A percentile compares a stretch with the other conserved stretches of the same genome.
These are phyloP conservation scores for Papilio glaucus DNA, from an alignment of 1,140 invertebrate species.

Conservation along the genomic window DNA sequence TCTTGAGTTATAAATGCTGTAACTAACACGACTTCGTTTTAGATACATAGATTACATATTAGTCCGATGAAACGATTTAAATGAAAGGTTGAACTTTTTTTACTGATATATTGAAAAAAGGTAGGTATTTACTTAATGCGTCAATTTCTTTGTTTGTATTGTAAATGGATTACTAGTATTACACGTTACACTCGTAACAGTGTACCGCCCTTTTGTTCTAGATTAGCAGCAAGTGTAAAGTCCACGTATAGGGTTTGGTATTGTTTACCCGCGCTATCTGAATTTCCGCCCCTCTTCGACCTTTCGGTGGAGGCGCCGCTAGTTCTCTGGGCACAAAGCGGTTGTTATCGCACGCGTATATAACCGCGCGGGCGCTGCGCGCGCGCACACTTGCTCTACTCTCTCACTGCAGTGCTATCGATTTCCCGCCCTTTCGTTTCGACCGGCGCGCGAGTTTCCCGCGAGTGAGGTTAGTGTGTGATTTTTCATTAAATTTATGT, in stretches of 20 bases:
- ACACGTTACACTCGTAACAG: background rate
- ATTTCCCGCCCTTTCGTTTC: constrained; percentile 69
- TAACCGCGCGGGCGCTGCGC: constrained; percentile 62
- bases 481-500: constrained; percentile 61
- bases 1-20: too few species aligned
- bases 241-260: constrained; percentile 24
- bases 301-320: constrained; percentile 45
- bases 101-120: background rate
- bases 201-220: constrained; percentile 7
- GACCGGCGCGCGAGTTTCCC: constrained; percentile 66
- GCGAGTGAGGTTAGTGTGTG: constrained; percentile 72
- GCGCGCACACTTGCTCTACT: constrained; percentile 72
- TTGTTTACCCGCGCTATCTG: constrained; percentile 31
- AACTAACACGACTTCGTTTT: too few species aligned
- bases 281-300: constrained; percentile 51
- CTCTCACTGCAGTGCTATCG: constrained; percentile 62
- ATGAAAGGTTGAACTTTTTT: background rate
- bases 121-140: background rate
- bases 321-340: constrained; percentile 48
- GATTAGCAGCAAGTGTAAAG: constrained; percentile 8
- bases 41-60: too few species aligned
- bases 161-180: background rate
- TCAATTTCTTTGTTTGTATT: background rate
- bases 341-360: constrained; percentile 69
- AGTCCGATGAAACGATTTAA: background rate